Evolutionary conservation across 2,797 vertebrate species (phyloP).

Genomic region (Linurgus olivaceus): DNA sequence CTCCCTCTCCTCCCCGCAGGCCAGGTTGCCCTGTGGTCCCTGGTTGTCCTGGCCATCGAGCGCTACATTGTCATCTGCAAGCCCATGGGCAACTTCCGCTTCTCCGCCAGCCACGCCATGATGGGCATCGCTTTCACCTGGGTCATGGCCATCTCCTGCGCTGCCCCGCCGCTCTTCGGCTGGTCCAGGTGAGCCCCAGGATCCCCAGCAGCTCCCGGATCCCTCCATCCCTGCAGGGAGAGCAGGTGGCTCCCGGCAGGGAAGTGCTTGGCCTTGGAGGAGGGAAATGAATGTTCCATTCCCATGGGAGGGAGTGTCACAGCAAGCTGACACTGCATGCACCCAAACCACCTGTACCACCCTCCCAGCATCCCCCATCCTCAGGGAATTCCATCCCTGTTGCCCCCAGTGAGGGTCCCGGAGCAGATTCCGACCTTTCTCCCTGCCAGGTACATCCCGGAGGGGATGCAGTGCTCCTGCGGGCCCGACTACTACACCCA

Average conservation of each 20-base stretch:
- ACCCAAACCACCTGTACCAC: rapidly evolving
- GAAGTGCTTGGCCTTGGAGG: neutral
- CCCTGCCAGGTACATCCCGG: constrained; percentile 78
- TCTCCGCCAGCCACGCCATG: constrained; percentile 68
- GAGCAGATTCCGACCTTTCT: neutral
- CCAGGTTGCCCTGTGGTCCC: constrained; percentile 62
- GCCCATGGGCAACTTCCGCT: constrained; percentile 85
- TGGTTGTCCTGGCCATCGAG: constrained; percentile 63
- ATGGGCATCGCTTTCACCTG: constrained; percentile 80
- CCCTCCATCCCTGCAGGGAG: neutral
- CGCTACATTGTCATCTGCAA: constrained; percentile 82
- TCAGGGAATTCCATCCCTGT: neutral
- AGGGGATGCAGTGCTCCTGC: constrained; percentile 84
- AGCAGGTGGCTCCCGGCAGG: neutral
- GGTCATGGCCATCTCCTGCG: constrained; percentile 78
- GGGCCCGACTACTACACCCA: constrained; percentile 84
- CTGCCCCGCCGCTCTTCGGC: constrained; percentile 76
- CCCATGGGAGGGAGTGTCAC: neutral
- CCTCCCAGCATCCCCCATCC: neutral
- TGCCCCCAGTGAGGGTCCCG: neutral
- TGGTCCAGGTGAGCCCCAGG: constrained; percentile 78
- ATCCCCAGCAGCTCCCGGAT: rapidly evolving
- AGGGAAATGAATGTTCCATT: neutral
- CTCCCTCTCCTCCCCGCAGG: neutral
- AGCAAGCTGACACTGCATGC: rapidly evolving